phyloP scores from a whole-genome alignment of 2,113 vertebrate species.

The Setophaga coronata region DNA sequence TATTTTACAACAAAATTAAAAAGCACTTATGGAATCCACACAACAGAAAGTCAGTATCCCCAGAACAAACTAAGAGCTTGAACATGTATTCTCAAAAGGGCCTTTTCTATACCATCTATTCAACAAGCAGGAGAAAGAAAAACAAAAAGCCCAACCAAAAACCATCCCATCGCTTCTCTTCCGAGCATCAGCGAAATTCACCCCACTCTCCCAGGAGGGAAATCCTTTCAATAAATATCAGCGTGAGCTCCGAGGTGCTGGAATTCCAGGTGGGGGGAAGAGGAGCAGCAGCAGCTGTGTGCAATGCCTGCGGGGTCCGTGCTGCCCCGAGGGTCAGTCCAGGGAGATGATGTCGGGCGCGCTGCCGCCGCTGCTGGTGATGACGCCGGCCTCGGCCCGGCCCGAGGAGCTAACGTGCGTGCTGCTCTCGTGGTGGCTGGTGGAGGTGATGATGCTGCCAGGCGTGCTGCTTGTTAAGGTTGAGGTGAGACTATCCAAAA shows the following conservation, averaged over 20 bases:
- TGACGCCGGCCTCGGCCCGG: slow-evolving; percentile 81
- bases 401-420: slow-evolving; percentile 75
- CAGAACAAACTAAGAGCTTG: not conserved
- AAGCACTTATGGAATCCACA: slow-evolving; percentile 24
- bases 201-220: not conserved
- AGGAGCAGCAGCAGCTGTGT: slow-evolving; percentile 4
- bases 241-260: slow-evolving; percentile 12
- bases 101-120: slow-evolving; percentile 8
- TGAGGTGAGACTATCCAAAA: slow-evolving; percentile 92
- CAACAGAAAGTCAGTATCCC: slow-evolving; percentile 22
- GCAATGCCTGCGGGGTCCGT: slow-evolving; percentile 3
- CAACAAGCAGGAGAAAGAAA: not conserved
- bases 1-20: slow-evolving; percentile 53
- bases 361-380: slow-evolving; percentile 74
- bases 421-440: slow-evolving; percentile 76
- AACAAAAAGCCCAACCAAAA: not conserved
- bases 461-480: slow-evolving; percentile 85
- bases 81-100: not conserved
- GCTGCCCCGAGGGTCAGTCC: slow-evolving; percentile 75
- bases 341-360: slow-evolving; percentile 92
- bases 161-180: not conserved
- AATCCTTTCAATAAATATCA: slow-evolving; percentile 75
- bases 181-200: not conserved
- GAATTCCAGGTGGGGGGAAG: not conserved
- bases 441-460: slow-evolving; percentile 81